These are phyloP conservation scores for Scaptomyza polygonia DNA, from an alignment of 2,888 invertebrate species.

Conservation along the genomic window DNA sequence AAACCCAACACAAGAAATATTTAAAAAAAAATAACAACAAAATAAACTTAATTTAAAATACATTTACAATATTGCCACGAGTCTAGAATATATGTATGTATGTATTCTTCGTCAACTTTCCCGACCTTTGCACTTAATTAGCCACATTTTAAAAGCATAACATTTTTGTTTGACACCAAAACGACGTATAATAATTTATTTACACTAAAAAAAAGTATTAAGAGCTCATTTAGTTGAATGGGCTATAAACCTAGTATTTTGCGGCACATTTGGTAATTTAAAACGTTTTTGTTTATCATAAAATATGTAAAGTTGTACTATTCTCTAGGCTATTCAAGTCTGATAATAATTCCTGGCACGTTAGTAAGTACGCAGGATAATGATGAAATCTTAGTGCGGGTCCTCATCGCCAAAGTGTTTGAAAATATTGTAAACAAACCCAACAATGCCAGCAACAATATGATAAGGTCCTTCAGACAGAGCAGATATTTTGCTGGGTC, in stretches of 20 bases:
- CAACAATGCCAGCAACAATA: constrained; percentile 88
- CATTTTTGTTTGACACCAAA: constrained; percentile 26
- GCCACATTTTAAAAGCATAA: neutral
- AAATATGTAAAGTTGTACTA: constrained; percentile 11
- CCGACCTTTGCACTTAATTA: neutral
- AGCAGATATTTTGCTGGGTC: constrained; percentile 85
- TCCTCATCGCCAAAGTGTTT: constrained; percentile 75
- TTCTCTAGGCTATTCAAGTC: constrained; percentile 25
- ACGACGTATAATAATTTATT: constrained; percentile 46
- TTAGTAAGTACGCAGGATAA: neutral
- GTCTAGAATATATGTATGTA: no score
- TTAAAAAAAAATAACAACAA: no score
- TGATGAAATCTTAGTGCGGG: constrained; percentile 9
- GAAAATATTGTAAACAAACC: constrained; percentile 87
- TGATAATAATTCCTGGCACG: constrained; percentile 7
- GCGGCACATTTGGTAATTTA: constrained; percentile 34
- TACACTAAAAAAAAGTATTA: constrained; percentile 32
- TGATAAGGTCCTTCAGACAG: constrained; percentile 87
- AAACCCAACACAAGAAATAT: no score
- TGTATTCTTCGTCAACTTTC: neutral
- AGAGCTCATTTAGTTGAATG: constrained; percentile 9
- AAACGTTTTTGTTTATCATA: constrained; percentile 9
- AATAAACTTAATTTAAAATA: no score
- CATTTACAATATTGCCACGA: no score
- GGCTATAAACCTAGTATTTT: constrained; percentile 42